Evolutionary conservation across 2,888 invertebrate species (phyloP).

Genomic region (Augochlorella aurata): DNA sequence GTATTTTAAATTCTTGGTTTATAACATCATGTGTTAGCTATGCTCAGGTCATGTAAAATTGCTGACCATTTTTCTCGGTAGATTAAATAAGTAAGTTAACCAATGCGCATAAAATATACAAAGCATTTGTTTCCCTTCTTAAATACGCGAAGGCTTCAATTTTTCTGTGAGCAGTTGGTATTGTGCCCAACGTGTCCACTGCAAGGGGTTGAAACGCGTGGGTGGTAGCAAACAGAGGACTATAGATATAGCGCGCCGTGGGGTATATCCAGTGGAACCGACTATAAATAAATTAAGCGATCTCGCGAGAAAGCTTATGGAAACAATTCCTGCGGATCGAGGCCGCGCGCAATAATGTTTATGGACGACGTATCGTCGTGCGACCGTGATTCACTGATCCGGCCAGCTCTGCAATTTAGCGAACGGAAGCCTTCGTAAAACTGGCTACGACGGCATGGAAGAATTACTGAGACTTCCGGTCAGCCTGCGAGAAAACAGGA

Average conservation of each 20-base stretch:
- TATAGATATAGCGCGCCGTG: not conserved
- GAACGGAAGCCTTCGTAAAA: not conserved
- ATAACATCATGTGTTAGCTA: no score
- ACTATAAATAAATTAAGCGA: slow-evolving; percentile 50
- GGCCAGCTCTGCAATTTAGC: slow-evolving; percentile 8
- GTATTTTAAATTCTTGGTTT: no score
- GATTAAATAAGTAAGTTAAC: no score
- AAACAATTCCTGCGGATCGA: slow-evolving; percentile 39
- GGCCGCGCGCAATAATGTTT: slow-evolving; percentile 28
- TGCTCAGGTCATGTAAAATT: no score
- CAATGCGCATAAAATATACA: no score
- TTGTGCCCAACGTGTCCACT: not conserved
- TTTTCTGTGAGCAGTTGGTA: no score
- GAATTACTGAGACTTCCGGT: not conserved
- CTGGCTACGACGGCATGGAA: not conserved
- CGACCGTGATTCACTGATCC: slow-evolving; percentile 32
- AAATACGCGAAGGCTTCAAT: not conserved
- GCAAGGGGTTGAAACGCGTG: not conserved
- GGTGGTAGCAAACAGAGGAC: not conserved
- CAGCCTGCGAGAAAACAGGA: not conserved
- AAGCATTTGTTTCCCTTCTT: not conserved
- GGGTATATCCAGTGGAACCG: not conserved
- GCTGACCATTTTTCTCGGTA: no score
- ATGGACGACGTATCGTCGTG: slow-evolving; percentile 16
- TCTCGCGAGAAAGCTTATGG: slow-evolving; percentile 37